Evolutionary conservation across 2,888 invertebrate genomes (phyloP).

Genomic region (Euphydryas editha): DNA sequence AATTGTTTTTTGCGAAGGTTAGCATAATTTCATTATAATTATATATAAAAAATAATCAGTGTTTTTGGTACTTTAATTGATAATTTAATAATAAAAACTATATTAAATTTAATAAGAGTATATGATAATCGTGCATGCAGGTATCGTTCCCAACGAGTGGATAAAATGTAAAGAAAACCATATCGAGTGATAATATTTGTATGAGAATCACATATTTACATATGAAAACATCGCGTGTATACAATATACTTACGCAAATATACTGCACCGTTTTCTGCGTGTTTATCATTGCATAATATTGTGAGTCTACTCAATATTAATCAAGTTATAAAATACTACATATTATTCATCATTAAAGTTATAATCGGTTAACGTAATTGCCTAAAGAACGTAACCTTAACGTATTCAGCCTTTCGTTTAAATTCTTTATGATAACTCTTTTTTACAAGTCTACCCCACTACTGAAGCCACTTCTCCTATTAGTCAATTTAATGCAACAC

Average conservation of each 20-base stretch:
- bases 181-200: not conserved
- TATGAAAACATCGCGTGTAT: slow-evolving; percentile 43
- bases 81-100: not conserved
- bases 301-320: slow-evolving; percentile 29
- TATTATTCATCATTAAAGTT: not conserved
- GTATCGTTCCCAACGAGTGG: not conserved
- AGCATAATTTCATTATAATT: too few species aligned
- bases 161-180: not conserved
- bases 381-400: not conserved
- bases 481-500: too few species aligned
- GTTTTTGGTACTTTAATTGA: not conserved
- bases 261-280: slow-evolving; percentile 32
- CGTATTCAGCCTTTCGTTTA: not conserved
- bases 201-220: slow-evolving; percentile 33
- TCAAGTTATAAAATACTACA: slow-evolving; percentile 21
- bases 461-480: too few species aligned
- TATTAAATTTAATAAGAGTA: too few species aligned
- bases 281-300: slow-evolving; percentile 35
- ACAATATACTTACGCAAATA: slow-evolving; percentile 33
- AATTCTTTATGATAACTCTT: too few species aligned
- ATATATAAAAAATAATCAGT: not conserved
- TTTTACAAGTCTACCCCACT: too few species aligned
- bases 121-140: too few species aligned
- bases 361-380: not conserved
- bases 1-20: too few species aligned